Evolutionary conservation across 2,113 vertebrate species (phyloP).

Genomic region (Campylomormyrus tamandua): DNA sequence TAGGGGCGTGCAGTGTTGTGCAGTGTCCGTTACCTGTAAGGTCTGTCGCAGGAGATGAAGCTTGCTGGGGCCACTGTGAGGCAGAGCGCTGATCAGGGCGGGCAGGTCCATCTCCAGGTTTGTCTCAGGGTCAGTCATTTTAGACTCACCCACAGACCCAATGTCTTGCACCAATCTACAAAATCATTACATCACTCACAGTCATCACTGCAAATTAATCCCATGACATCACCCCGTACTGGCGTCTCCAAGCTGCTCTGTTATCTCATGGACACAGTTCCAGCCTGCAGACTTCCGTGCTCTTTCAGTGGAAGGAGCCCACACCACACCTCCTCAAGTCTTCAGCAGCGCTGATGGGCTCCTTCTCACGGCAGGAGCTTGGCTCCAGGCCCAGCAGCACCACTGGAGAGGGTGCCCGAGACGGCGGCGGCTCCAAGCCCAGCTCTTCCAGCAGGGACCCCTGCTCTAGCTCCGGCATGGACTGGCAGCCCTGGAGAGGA

Average conservation of each 20-base stretch:
- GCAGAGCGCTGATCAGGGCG: conserved; percentile 31
- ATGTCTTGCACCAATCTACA: conserved; percentile 32
- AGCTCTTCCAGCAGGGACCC: conserved; percentile 34
- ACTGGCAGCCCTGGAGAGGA: conserved; percentile 31
- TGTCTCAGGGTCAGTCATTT: conserved; percentile 20
- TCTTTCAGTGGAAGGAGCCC: not conserved
- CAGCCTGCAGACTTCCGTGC: not conserved
- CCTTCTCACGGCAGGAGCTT: not conserved
- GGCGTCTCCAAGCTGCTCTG: not conserved
- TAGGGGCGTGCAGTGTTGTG: not conserved
- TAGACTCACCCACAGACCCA: not conserved
- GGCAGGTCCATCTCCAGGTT: conserved; percentile 35
- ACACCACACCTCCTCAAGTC: conserved; percentile 23
- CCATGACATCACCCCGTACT: not conserved
- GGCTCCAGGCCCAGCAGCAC: conserved; percentile 16
- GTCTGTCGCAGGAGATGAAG: conserved; percentile 21
- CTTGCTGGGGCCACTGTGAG: conserved; percentile 18
- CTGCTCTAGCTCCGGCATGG: conserved; percentile 34
- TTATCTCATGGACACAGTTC: not conserved
- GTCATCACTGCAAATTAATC: not conserved
- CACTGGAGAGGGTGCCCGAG: conserved; percentile 21
- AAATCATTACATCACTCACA: not conserved
- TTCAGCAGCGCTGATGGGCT: conserved; percentile 15
- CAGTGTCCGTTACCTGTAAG: conserved; percentile 26
- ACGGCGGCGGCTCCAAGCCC: conserved; percentile 7